Evolutionary conservation across 2,888 invertebrate genomes (phyloP).

Genomic region (Aromia moschata): DNA sequence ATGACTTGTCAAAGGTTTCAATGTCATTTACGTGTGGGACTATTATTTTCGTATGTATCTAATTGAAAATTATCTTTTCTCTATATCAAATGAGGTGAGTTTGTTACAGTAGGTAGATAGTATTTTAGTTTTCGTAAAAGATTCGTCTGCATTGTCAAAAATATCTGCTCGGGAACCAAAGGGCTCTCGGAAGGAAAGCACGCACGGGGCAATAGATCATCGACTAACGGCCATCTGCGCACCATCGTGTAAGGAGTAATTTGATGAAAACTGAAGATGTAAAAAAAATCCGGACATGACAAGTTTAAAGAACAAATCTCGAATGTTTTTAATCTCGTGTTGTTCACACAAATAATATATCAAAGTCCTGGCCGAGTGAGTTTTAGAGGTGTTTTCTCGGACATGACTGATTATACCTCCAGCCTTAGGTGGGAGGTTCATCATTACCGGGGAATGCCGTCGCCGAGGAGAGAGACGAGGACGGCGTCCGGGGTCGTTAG

Average conservation of each 20-base stretch:
- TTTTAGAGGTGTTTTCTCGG: conserved; percentile 56
- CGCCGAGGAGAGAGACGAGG: conserved; percentile 29
- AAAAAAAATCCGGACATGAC: conserved; percentile 77
- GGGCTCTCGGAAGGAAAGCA: neutral
- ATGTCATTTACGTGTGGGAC: too few relatives aligned
- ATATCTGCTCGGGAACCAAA: neutral
- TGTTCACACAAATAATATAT: conserved; percentile 60
- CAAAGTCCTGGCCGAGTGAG: conserved; percentile 56
- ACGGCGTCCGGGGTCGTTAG: conserved; percentile 41
- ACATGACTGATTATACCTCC: conserved; percentile 59
- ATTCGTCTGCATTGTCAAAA: too few relatives aligned
- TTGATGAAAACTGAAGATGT: conserved; percentile 41
- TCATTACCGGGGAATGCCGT: conserved; percentile 42
- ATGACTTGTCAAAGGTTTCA: too few relatives aligned
- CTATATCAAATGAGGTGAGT: too few relatives aligned
- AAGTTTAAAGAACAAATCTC: conserved; percentile 56
- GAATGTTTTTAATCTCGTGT: conserved; percentile 56
- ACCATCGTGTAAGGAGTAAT: conserved; percentile 21
- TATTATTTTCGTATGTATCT: too few relatives aligned
- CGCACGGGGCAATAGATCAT: conserved; percentile 9
- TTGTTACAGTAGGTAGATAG: too few relatives aligned
- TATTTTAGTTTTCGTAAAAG: too few relatives aligned
- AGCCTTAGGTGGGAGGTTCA: conserved; percentile 53
- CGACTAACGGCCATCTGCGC: conserved; percentile 12
- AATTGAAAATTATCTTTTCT: too few relatives aligned